Base-by-base conservation (phyloP, 2,797 vertebrate genomes). In the Hippopotamyrus pictus region DNA sequence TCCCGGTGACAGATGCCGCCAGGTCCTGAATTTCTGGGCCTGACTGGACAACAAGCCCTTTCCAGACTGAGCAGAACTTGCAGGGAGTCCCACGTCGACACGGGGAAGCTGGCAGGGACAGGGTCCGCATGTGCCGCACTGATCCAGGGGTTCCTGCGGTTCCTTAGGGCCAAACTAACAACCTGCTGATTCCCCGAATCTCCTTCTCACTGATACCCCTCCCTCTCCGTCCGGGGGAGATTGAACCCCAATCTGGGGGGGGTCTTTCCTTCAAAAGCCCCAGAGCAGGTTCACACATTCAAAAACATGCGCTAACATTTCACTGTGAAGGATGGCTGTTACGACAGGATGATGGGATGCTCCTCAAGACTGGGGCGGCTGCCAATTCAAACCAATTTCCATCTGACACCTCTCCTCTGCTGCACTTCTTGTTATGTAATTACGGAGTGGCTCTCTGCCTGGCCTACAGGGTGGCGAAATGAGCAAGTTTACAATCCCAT, bases 401-500 rank as follows among this genome's bases (percentile, higher is more conserved):
- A 59, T 84, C 82, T 89, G 82, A 83, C 83, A 41, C 46, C 46
- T 85, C 33, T 86, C 37, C 62, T 29, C 88, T 29, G 88, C 12
- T 44, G 62, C 44, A 57, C 53, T 59, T 85, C 88, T 86, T 33
- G 29, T 86, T 86, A 44, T 48, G 57, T 44, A 65, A 84, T 85
- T 69, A 51, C n/a, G 6, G 57, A 48, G 37, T 48, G 22, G 54
- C 54, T 44, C 79, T 33, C 53, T 50, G 14, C 37, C 41, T 83
- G 41, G 79, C 51, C 37, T 50, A 82, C 73, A 85, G 33, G 46
- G 87, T 8, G 12, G 57, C 33, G 19, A 73, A 50, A 73, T 17
- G 25, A 25, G 29, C 29, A 54, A 84, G 86, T 88, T 88, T 87
- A 88, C 69, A 91, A 88, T 90, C 83, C 89, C 57, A 92, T 90